These are phyloP conservation scores for Microhierax caerulescens DNA, from an alignment of 2,797 vertebrate species.

Conservation along the genomic window DNA sequence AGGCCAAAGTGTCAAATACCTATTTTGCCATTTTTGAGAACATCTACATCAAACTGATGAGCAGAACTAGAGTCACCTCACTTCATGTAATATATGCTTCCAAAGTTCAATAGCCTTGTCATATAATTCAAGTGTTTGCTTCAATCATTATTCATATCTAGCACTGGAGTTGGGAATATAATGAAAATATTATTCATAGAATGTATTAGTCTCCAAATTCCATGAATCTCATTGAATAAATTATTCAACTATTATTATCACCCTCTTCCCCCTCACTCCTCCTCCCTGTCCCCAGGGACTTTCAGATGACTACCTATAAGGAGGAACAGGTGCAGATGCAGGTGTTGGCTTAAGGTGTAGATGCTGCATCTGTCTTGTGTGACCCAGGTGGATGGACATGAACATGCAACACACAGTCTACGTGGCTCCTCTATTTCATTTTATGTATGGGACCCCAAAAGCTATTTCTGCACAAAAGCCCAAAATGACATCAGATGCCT, in stretches of 20 bases:
- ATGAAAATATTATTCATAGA: slow-evolving; percentile 64
- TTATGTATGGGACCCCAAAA: background rate
- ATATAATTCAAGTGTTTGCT: slow-evolving; percentile 22
- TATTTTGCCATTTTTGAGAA: slow-evolving; percentile 23
- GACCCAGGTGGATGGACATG: background rate
- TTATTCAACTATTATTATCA: slow-evolving; percentile 11
- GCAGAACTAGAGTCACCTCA: background rate
- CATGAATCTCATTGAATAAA: slow-evolving; percentile 59
- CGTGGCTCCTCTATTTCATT: background rate
- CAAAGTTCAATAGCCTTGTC: slow-evolving; percentile 5
- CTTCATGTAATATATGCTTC: background rate
- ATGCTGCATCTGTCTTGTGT: background rate
- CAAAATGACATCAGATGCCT: background rate
- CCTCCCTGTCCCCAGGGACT: background rate
- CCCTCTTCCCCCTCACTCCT: background rate
- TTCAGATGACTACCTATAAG: background rate
- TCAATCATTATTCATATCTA: slow-evolving; percentile 52
- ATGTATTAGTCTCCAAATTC: slow-evolving; percentile 24
- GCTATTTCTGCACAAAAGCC: background rate
- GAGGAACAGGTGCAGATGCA: background rate
- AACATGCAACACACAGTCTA: fast-evolving
- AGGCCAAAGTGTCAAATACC: slow-evolving; percentile 26
- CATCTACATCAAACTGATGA: background rate
- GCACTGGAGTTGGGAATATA: background rate
- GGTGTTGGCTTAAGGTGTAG: background rate